Conservation (phyloP, 1,140 invertebrate species). For the Stenopsyche tienmushanensis region DNA sequence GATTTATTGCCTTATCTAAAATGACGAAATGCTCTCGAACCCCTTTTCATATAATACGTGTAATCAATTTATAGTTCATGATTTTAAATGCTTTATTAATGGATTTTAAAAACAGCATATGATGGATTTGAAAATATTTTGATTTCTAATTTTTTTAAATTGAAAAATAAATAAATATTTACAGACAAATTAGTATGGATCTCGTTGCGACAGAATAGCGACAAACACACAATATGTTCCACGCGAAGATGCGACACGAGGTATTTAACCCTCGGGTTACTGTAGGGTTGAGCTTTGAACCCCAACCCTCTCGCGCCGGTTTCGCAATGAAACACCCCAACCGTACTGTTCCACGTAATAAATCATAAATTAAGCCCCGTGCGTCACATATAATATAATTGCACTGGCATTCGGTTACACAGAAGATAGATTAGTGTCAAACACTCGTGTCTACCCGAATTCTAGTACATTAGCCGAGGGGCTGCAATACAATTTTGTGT, state of each 20-base stretch:
- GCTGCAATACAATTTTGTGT: not conserved
- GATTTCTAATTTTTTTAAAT: not conserved
- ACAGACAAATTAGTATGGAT: not conserved
- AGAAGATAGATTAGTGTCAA: slow-evolving; percentile 38
- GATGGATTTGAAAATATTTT: not conserved
- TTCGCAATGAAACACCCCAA: slow-evolving; percentile 6
- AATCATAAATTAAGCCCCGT: slow-evolving; percentile 39
- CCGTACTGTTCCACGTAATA: slow-evolving; percentile 26
- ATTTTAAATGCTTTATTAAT: not conserved
- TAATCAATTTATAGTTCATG: not conserved
- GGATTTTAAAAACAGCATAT: not conserved
- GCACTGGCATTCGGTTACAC: slow-evolving; percentile 38
- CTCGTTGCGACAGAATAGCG: too few species aligned
- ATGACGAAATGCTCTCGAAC: slow-evolving; percentile 10
- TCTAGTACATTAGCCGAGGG: not conserved
- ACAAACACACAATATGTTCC: too few species aligned
- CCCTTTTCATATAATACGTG: too few species aligned
- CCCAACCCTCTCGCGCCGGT: too few species aligned
- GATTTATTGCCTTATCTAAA: slow-evolving; percentile 34
- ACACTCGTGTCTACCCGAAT: not conserved
- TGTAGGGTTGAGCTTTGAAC: too few species aligned
- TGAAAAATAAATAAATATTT: slow-evolving; percentile 1
- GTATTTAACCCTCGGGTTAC: slow-evolving; percentile 30
- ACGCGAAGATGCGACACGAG: too few species aligned
- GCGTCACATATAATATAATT: slow-evolving; percentile 41